A percentile compares a stretch with the other conserved stretches of the same genome.
phyloP scores from a whole-genome alignment of 1,140 invertebrate genomes.

The Colletes gigas region DNA sequence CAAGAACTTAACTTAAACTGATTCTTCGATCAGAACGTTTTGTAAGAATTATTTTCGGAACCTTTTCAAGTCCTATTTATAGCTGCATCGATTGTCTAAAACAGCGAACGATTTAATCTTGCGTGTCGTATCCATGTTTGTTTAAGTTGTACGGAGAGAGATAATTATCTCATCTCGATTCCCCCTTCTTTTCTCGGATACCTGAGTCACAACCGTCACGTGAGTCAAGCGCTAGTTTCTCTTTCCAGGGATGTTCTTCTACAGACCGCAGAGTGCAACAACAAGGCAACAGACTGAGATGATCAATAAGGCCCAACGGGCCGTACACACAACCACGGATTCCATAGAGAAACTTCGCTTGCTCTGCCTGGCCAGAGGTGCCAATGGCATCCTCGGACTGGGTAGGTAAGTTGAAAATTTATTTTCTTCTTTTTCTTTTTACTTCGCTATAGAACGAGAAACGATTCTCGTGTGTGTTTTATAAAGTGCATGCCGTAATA shows the following conservation, averaged over 20 bases:
- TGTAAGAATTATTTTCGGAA: too few species aligned
- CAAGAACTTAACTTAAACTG: too few species aligned
- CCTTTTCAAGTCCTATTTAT: too few species aligned
- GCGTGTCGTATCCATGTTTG: too few species aligned
- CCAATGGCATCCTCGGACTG: constrained; percentile 93
- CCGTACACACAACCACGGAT: constrained; percentile 84
- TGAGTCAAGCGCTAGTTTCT: constrained; percentile 27
- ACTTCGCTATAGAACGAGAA: too few species aligned
- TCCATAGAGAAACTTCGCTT: constrained; percentile 92
- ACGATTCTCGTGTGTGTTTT: background rate
- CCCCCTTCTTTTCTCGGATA: background rate
- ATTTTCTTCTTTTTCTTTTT: background rate
- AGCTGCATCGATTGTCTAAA: too few species aligned
- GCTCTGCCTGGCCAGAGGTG: constrained; percentile 92
- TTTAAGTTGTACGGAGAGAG: too few species aligned
- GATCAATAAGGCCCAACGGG: constrained; percentile 87
- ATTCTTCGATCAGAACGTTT: too few species aligned
- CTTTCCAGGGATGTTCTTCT: constrained; percentile 82
- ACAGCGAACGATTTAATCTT: too few species aligned
- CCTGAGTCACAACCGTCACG: constrained; percentile 36
- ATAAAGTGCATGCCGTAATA: background rate
- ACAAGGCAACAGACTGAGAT: constrained; percentile 91
- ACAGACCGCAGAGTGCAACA: constrained; percentile 88
- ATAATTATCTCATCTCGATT: background rate
- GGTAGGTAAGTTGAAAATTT: constrained; percentile 86